phyloP scores from a whole-genome alignment of 2,113 vertebrate species.

The Prunella himalayana region DNA sequence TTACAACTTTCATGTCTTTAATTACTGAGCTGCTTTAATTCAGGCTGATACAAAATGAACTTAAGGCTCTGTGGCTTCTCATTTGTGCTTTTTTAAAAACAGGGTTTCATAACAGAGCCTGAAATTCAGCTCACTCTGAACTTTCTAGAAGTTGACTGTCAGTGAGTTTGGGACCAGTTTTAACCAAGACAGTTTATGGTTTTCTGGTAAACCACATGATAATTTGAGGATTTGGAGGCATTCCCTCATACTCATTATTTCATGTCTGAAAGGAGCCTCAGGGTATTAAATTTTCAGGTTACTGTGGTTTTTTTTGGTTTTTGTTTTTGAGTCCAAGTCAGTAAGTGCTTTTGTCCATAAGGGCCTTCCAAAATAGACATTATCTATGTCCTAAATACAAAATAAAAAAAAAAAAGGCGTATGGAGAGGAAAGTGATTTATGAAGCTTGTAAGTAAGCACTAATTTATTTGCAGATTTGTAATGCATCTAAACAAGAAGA shows the following conservation, averaged over 20 bases:
- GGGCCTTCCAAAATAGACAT: not conserved
- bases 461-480: not conserved
- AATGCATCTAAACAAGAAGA: not conserved
- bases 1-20: conserved; percentile 24
- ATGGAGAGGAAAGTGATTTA: not conserved
- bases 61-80: not conserved
- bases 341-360: not conserved
- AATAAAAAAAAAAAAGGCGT: not conserved
- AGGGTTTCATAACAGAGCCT: not conserved
- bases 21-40: conserved; percentile 30
- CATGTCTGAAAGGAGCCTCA: not conserved
- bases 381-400: not conserved
- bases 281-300: not conserved
- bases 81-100: not conserved
- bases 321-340: not conserved
- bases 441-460: not conserved
- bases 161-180: not conserved
- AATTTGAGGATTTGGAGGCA: not conserved
- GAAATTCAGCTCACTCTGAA: not conserved
- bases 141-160: not conserved
- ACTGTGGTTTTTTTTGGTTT: not conserved
- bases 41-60: not conserved
- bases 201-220: not conserved
- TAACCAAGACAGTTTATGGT: not conserved
- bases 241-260: not conserved